These are phyloP conservation scores for Bellardia pandia DNA, from an alignment of 2,888 invertebrate species.

Conservation along the genomic window DNA sequence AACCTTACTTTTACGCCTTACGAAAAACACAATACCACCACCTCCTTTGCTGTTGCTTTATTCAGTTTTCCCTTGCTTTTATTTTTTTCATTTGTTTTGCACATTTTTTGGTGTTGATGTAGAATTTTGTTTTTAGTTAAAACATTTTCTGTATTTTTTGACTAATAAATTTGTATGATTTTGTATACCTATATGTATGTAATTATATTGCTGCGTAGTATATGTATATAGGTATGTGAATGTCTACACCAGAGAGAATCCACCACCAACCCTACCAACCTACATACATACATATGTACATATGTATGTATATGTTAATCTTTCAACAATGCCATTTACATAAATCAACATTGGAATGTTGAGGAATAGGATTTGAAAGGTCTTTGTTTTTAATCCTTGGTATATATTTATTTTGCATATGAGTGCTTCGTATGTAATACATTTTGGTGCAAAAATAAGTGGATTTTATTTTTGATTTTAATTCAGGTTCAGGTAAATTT, in stretches of 20 bases:
- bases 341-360: background rate
- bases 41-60: background rate
- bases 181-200: background rate
- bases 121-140: conserved; percentile 3
- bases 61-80: background rate
- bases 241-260: background rate
- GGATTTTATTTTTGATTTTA: background rate
- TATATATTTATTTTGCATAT: background rate
- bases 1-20: conserved; percentile 29
- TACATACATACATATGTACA: too few species aligned
- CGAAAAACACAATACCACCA: background rate
- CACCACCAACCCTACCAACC: background rate
- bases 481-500: too few species aligned
- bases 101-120: conserved; percentile 2
- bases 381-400: conserved; percentile 33
- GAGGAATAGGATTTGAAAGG: background rate
- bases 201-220: conserved; percentile 39
- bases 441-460: background rate
- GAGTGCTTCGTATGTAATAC: background rate
- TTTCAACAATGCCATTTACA: background rate
- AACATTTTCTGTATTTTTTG: background rate
- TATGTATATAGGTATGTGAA: conserved; percentile 4
- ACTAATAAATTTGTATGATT: conserved; percentile 20
- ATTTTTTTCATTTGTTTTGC: background rate
- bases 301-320: background rate